phyloP scores from a whole-genome alignment of 2,888 invertebrate species.

The Clistopyga incitator region DNA sequence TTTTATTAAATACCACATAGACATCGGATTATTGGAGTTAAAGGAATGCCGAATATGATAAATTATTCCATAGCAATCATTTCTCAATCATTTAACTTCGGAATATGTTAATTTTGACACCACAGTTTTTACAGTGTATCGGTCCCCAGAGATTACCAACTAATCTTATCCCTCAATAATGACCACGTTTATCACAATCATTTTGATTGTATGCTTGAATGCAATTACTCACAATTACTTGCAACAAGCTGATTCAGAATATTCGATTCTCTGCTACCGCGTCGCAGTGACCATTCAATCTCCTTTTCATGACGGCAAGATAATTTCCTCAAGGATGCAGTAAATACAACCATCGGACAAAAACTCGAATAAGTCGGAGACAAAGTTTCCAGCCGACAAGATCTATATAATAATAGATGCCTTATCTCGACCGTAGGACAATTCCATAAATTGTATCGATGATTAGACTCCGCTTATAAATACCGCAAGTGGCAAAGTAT shows the following conservation, averaged over 20 bases:
- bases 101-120: no score
- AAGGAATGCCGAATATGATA: no score
- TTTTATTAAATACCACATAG: no score
- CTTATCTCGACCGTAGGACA: constrained; percentile 36
- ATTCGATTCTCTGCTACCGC: constrained; percentile 16
- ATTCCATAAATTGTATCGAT: constrained; percentile 33
- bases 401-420: constrained; percentile 12
- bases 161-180: no score
- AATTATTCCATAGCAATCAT: no score
- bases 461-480: constrained; percentile 5
- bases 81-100: no score
- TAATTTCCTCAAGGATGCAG: not conserved
- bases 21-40: no score
- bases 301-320: not conserved
- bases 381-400: not conserved
- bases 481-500: not conserved
- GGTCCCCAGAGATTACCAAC: no score
- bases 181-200: not conserved
- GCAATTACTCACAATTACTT: not conserved
- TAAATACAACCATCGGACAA: not conserved
- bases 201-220: not conserved
- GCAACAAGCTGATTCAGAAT: not conserved
- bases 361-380: not conserved
- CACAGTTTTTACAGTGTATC: no score
- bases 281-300: not conserved